phyloP scores from a whole-genome alignment of 2,113 vertebrate species.

The Piprites chloris region DNA sequence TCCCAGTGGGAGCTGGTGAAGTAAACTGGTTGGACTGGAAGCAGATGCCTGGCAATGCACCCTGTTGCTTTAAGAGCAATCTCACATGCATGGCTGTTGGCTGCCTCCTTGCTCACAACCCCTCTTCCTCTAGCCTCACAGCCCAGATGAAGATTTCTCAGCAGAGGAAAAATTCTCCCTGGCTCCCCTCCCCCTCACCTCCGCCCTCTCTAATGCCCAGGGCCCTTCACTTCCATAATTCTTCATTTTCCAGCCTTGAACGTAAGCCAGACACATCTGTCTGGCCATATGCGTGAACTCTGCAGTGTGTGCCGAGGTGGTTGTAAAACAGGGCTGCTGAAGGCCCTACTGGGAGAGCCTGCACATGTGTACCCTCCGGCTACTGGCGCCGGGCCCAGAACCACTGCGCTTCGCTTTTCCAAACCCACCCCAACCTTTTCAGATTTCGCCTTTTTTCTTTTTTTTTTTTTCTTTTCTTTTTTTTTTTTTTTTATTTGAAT shows the following conservation, averaged over 20 bases:
- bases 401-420: slow-evolving; percentile 77
- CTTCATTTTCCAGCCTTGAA: slow-evolving; percentile 95
- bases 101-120: slow-evolving; percentile 64
- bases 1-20: background rate
- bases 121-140: slow-evolving; percentile 72
- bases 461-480: slow-evolving; percentile 65
- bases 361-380: slow-evolving; percentile 84
- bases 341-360: slow-evolving; percentile 84
- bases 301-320: slow-evolving; percentile 84
- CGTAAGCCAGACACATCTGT: slow-evolving; percentile 96
- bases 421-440: slow-evolving; percentile 79
- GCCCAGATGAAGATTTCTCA: slow-evolving; percentile 82
- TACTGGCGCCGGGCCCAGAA: slow-evolving; percentile 82
- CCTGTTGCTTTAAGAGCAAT: slow-evolving; percentile 73
- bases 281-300: slow-evolving; percentile 97
- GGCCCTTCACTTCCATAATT: slow-evolving; percentile 97
- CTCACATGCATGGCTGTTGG: slow-evolving; percentile 67
- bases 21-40: background rate
- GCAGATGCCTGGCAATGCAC: background rate
- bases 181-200: slow-evolving; percentile 68
- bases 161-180: slow-evolving; percentile 75
- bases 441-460: slow-evolving; percentile 70
- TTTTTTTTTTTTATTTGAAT: slow-evolving; percentile 60
- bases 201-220: slow-evolving; percentile 84
- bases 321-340: slow-evolving; percentile 87